Evolutionary conservation across 2,113 vertebrate genomes (phyloP).

Genomic region (Anolis sagrei): DNA sequence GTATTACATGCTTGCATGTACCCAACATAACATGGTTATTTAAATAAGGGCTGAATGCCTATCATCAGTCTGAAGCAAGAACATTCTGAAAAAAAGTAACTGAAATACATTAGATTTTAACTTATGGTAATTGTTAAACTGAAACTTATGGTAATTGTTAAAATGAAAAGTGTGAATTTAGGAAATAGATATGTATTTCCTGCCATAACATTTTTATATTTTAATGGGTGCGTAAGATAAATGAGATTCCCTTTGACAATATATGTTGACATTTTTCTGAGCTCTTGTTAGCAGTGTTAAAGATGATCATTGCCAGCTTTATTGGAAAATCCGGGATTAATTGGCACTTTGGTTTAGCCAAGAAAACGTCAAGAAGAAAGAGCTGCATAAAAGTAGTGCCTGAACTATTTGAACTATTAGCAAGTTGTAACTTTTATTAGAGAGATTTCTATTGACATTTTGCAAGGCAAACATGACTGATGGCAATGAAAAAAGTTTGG

Average conservation of each 20-base stretch:
- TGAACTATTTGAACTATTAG: conserved; percentile 5
- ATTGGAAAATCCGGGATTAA: conserved; percentile 35
- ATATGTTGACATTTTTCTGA: neutral
- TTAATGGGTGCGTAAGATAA: neutral
- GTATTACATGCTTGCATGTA: neutral
- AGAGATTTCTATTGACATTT: conserved; percentile 36
- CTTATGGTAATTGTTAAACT: neutral
- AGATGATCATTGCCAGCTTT: conserved; percentile 14
- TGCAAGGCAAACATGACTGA: conserved; percentile 40
- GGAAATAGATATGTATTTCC: neutral
- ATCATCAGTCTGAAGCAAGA: neutral
- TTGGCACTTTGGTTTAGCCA: conserved; percentile 35
- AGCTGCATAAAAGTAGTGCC: conserved; percentile 10
- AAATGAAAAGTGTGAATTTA: neutral
- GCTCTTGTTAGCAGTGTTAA: neutral
- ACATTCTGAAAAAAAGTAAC: neutral
- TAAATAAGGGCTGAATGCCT: too few relatives aligned
- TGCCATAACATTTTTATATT: conserved; percentile 17
- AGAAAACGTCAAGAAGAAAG: conserved; percentile 19
- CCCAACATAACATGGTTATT: neutral
- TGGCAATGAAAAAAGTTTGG: conserved; percentile 4
- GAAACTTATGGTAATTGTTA: too few relatives aligned
- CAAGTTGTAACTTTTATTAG: conserved; percentile 41
- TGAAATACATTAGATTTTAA: neutral
- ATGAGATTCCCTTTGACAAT: neutral